Evolutionary conservation across 2,797 vertebrate genomes (phyloP), one percentile per base, ranked within the genome.

Genomic region (Chelmon rostratus): DNA sequence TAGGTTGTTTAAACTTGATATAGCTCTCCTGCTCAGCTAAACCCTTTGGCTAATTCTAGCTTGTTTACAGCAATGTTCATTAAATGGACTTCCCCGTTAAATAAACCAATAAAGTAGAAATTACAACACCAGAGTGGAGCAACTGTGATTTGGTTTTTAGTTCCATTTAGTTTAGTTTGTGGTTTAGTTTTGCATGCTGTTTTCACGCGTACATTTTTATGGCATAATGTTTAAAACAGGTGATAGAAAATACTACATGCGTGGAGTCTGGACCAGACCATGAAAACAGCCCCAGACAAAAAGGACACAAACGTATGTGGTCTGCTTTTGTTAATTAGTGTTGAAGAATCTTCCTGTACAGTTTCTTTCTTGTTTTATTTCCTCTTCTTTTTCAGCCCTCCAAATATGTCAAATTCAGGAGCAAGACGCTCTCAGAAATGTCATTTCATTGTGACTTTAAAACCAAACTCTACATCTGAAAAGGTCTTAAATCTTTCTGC

Each of bases 391-490:
- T 44, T 35, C 2, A 52, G 53, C 4, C 40, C 52, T 28, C 28
- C 40, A 74, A 67, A 72, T 18, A 5, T 8, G 9, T 62, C n/a
- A 73, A 23, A 42, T 19, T 75, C 37, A 64, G 72, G 73, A 75
- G 11, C 82, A 67, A 85, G 79, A 73, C 73, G 54, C 85, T 72
- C 71, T 53, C 9, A 80, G 56, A 76, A 28, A 75, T 1, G 8
- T 16, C 23, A 4, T 76, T 71, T 85, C 57, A 76, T 63, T 59
- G 38, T 79, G 70, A 76, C 80, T 83, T 83, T 56, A 75, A 82
- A 82, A 42, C 31, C 56, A 71, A 53, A 74, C 3, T 23, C 33
- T n/a, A 35, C 8, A 28, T 56, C 31, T 33, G 2, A 0, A 8
- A 21, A 33, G 18, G 21, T 33, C 12, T 47, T 28, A 37, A 59